Evolutionary conservation across 2,888 invertebrate genomes (phyloP).

Genomic region (Xestia ashworthii): DNA sequence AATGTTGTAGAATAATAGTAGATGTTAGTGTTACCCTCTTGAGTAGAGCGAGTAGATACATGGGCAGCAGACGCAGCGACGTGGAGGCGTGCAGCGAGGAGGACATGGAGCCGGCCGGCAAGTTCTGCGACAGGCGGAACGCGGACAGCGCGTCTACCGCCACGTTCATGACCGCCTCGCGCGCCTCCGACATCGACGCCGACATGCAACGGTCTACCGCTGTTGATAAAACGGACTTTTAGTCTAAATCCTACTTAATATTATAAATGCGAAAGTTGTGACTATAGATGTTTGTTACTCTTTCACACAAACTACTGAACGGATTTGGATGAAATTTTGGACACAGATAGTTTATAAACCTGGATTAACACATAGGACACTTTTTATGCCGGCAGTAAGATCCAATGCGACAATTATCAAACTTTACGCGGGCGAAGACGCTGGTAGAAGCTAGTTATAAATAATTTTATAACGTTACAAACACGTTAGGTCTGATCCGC

Average conservation of each 20-base stretch:
- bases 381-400: too few species aligned
- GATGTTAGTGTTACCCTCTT: slow-evolving; percentile 87
- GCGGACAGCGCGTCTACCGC: slow-evolving; percentile 94
- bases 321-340: too few species aligned
- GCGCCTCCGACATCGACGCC: slow-evolving; percentile 97
- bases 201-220: slow-evolving; percentile 97
- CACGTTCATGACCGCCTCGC: slow-evolving; percentile 99
- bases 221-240: slow-evolving; percentile 73
- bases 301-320: too few species aligned
- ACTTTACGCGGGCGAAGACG: too few species aligned
- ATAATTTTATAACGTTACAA: background rate
- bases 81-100: slow-evolving; percentile 94
- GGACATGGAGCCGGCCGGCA: slow-evolving; percentile 86
- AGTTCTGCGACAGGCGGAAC: slow-evolving; percentile 90
- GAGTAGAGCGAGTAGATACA: slow-evolving; percentile 96
- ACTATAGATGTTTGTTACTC: too few species aligned
- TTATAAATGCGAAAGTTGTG: too few species aligned
- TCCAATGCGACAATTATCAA: too few species aligned
- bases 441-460: too few species aligned
- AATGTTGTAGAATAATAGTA: background rate
- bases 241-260: too few species aligned
- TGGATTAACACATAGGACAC: too few species aligned
- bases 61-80: slow-evolving; percentile 95
- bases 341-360: too few species aligned
- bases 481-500: background rate